Conservation (phyloP, 2,888 invertebrate species). For the Carpatolechia fugitivella region DNA sequence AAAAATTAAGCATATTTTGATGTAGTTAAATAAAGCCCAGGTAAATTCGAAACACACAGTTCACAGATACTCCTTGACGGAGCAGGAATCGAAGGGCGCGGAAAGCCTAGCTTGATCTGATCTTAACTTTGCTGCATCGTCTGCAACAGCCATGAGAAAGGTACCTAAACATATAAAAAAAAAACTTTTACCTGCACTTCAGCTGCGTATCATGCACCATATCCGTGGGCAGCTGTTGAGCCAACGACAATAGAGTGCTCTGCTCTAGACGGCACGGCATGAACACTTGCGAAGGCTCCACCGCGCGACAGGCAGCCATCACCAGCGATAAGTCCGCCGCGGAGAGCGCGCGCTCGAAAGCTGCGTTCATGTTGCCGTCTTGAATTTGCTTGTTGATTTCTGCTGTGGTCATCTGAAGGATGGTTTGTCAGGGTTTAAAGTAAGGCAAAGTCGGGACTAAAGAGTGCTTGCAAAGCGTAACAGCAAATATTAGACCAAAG, state of each 20-base stretch:
- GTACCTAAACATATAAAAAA: background rate
- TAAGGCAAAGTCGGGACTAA: too few species aligned
- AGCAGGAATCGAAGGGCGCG: too few species aligned
- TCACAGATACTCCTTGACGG: too few species aligned
- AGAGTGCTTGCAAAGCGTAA: too few species aligned
- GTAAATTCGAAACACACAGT: too few species aligned
- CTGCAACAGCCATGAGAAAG: too few species aligned
- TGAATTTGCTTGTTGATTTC: constrained; percentile 49
- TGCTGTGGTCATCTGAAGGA: constrained; percentile 48
- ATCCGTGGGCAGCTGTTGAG: constrained; percentile 96
- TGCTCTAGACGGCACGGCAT: constrained; percentile 86
- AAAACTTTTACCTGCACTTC: constrained; percentile 52
- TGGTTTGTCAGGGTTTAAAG: background rate
- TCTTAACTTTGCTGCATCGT: too few species aligned
- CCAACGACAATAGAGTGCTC: constrained; percentile 91
- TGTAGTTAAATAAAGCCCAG: too few species aligned
- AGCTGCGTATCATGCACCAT: constrained; percentile 86
- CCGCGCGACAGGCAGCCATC: constrained; percentile 90
- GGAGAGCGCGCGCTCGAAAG: constrained; percentile 91
- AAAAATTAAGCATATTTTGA: too few species aligned
- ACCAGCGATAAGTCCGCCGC: constrained; percentile 92
- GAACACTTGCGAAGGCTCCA: constrained; percentile 87
- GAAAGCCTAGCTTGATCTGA: too few species aligned
- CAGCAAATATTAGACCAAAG: too few species aligned
- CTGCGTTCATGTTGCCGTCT: constrained; percentile 86